Conservation (phyloP, 2,797 vertebrate species). For the Ciconia nigra region DNA sequence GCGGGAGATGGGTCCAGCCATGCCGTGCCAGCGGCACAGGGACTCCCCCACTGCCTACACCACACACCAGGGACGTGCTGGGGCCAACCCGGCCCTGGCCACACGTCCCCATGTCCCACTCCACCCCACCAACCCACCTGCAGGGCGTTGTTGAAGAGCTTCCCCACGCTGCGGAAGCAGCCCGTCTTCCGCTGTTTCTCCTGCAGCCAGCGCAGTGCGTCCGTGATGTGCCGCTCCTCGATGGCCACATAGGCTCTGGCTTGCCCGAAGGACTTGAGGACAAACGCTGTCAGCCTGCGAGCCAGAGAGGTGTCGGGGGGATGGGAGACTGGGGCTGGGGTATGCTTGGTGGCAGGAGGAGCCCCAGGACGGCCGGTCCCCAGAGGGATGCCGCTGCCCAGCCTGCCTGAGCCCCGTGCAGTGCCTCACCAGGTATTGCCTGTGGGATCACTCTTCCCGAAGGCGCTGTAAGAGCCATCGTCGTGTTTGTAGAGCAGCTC, state of each 20-base stretch:
- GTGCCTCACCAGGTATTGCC: constrained; percentile 86
- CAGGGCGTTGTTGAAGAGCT: constrained; percentile 79
- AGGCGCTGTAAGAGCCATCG: constrained; percentile 87
- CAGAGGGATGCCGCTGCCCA: not conserved
- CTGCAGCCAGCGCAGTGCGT: constrained; percentile 76
- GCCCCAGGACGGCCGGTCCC: fast-evolving
- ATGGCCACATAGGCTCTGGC: constrained; percentile 78
- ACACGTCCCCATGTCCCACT: fast-evolving
- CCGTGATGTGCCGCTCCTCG: constrained; percentile 66
- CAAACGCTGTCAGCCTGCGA: constrained; percentile 84
- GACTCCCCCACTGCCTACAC: not conserved
- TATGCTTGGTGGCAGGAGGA: not conserved
- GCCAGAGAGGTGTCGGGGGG: not conserved
- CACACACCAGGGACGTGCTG: fast-evolving
- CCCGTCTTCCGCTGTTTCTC: constrained; percentile 62
- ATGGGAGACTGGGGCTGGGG: not conserved
- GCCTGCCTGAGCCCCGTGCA: not conserved
- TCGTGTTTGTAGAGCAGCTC: constrained; percentile 83
- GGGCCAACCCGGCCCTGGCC: not conserved
- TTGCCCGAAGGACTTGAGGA: constrained; percentile 84
- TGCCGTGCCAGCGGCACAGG: not conserved
- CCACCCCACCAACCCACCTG: constrained; percentile 63
- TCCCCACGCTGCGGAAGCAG: constrained; percentile 80
- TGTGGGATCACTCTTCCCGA: constrained; percentile 50
- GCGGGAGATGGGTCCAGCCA: fast-evolving